Evolutionary conservation across 1,140 invertebrate species (phyloP), one percentile per base, ranked within the genome.

Genomic region (Pectinophora gossypiella): DNA sequence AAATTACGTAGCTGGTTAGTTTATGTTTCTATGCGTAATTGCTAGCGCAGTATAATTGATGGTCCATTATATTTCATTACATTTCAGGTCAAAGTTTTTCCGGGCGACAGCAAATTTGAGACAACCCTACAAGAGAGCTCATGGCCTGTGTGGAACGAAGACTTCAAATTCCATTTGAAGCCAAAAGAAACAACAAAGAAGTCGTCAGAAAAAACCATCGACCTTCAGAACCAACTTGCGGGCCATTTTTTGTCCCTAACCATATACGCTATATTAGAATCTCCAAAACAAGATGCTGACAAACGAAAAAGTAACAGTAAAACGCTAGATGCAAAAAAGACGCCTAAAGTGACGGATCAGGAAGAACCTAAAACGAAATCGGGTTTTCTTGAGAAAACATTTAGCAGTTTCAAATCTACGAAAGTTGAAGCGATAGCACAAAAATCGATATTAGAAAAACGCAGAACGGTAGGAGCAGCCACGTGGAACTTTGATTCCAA

Each of bases 141-240:
- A 1, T 94, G 93, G 92, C 93, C 93, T 0, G 90, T 92, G 42
- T 94, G 93, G 89, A 94, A 95, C 72, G 92, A 94, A 80, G 93
- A 93, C 54, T 94, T 94, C 64, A 90, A 89, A 52, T 94, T 94
- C 76, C 89, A 88, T 38, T 59, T 94, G 38, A 88, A 87, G 51
- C 83, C 85, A 23, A 84, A 91, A 85, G 80, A 77, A 22, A 23
- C 51, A 23, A 23, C 52, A 4, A 85, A 78, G 61, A 84, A 74
- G 47, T 10, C 51, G 0, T 47, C 59, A 3, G 70, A 61, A 4
- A 71, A 82, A 40, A 84, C 83, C 65, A 42, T 59, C 13, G 82
- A 87, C 59, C 72, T 87, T 47, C 77, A 85, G 22, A 88, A 85
- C 27, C 86, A 89, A 38, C 88, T 94, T 10, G 90, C 90, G 40